Percentiles rank a stretch among this genome's conserved stretches.
Evolutionary conservation across 2,888 invertebrate species (phyloP).

Genomic region (Drosophila incognita): DNA sequence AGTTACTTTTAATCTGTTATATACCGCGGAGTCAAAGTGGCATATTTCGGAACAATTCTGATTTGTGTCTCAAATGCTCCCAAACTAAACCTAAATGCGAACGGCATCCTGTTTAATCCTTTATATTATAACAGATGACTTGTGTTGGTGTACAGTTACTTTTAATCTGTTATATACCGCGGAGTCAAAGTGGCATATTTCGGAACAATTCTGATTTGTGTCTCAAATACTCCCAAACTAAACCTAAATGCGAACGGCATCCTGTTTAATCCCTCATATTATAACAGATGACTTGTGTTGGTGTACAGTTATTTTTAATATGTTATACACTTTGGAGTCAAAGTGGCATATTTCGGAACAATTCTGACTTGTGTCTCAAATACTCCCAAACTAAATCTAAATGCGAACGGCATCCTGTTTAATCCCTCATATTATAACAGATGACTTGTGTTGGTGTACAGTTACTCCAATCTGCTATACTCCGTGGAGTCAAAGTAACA

Average conservation of each 20-base stretch:
- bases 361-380: conserved; percentile 43
- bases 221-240: too few relatives aligned
- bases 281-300: too few relatives aligned
- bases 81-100: conserved; percentile 27
- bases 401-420: conserved; percentile 49
- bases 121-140: too few relatives aligned
- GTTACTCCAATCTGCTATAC: conserved; percentile 10
- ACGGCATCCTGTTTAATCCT: conserved; percentile 15
- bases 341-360: conserved; percentile 42
- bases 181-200: too few relatives aligned
- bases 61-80: conserved; percentile 68
- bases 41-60: conserved; percentile 19
- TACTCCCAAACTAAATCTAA: conserved; percentile 36
- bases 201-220: too few relatives aligned
- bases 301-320: too few relatives aligned
- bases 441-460: conserved; percentile 52
- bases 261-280: too few relatives aligned
- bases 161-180: accelerated
- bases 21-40: conserved; percentile 49
- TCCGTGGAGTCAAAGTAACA: conserved; percentile 11
- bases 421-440: conserved; percentile 37
- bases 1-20: not conserved
- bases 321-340: conserved; percentile 10
- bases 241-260: too few relatives aligned
- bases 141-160: too few relatives aligned